Evolutionary conservation across 37 sponge, comb jelly and placozoan genomes (phyloP).

Genomic region (Bolinopsis microptera): DNA sequence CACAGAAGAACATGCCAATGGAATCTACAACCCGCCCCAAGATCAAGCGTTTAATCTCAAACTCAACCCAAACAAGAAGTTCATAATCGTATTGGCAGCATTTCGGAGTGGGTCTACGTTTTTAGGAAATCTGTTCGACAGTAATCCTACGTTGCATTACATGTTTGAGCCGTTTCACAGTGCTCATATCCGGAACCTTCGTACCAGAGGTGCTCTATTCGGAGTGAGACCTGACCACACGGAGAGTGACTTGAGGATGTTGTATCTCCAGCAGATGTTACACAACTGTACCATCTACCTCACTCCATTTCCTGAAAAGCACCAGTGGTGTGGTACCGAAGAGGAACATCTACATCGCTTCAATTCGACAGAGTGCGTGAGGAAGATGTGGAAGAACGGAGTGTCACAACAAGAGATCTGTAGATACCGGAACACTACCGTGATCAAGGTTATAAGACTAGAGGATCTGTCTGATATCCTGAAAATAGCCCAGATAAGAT

Average conservation of each 20-base stretch:
- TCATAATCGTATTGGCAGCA: neutral
- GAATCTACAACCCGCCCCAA: neutral
- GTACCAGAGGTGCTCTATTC: neutral
- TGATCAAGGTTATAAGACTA: neutral
- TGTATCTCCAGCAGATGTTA: slow-evolving; percentile 1
- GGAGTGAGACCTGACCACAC: neutral
- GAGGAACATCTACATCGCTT: neutral
- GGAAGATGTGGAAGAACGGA: neutral
- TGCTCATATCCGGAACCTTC: neutral
- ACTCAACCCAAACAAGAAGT: neutral
- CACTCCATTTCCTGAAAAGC: neutral
- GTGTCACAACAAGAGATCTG: neutral
- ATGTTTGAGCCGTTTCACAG: slow-evolving; percentile 9
- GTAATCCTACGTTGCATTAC: neutral
- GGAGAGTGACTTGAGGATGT: neutral
- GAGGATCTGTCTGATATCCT: neutral
- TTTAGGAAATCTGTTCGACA: neutral
- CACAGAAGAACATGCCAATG: neutral
- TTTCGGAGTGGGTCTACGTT: slow-evolving; percentile 19
- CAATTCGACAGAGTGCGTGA: neutral
- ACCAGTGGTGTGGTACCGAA: neutral
- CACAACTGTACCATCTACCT: neutral
- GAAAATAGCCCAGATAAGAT: neutral
- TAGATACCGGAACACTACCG: neutral
- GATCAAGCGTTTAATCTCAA: slow-evolving; percentile 2